A percentile compares a stretch with the other conserved stretches of the same genome.
Evolutionary conservation across 2,113 vertebrate species (phyloP).

Genomic region (Nestor notabilis): DNA sequence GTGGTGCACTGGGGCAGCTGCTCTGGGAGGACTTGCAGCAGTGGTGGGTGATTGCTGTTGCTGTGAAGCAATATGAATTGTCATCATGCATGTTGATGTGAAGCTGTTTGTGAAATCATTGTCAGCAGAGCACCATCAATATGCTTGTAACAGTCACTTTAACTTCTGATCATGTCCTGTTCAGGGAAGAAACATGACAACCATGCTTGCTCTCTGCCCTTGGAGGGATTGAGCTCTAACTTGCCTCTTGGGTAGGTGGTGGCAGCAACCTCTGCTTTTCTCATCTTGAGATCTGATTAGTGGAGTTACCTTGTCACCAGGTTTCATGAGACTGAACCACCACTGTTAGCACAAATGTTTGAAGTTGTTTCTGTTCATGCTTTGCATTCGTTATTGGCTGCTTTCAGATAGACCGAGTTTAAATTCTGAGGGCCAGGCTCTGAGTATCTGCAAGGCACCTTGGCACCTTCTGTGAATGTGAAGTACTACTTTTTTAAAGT

Average conservation of each 20-base stretch:
- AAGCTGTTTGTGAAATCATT: not conserved
- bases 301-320: not conserved
- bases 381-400: not conserved
- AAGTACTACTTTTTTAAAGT: not conserved
- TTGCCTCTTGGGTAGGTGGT: not conserved
- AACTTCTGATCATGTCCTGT: not conserved
- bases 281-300: not conserved
- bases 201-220: not conserved
- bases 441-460: not conserved
- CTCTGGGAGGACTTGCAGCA: not conserved
- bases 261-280: not conserved
- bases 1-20: fast-evolving
- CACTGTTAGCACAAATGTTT: not conserved
- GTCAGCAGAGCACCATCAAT: not conserved
- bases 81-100: not conserved
- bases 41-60: not conserved
- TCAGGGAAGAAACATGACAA: not conserved
- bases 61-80: not conserved
- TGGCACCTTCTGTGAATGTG: not conserved
- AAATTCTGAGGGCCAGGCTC: not conserved
- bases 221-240: not conserved
- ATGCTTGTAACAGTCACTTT: not conserved
- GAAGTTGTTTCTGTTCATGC: not conserved
- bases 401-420: not conserved
- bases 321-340: not conserved